phyloP scores from a whole-genome alignment of 2,797 vertebrate genomes.

The Enteromius viviparus region DNA sequence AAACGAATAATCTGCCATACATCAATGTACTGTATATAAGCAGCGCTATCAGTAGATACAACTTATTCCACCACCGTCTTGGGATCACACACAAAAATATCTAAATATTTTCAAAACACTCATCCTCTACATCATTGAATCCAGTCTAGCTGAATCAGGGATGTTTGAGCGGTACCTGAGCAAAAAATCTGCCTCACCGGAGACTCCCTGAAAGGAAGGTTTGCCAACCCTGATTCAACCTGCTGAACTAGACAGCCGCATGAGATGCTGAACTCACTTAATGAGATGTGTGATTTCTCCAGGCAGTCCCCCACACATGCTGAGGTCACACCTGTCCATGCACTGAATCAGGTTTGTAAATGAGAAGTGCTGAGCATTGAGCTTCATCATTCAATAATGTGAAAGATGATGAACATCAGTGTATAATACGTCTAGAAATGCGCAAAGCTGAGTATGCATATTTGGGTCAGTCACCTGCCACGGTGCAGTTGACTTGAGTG shows the following conservation, averaged over 20 bases:
- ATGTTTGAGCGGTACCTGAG: conserved; percentile 20
- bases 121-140: conserved; percentile 1
- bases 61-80: not conserved
- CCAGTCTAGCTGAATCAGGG: conserved; percentile 43
- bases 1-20: not conserved
- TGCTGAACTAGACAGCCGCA: conserved; percentile 42
- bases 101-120: not conserved
- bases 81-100: not conserved
- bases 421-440: conserved; percentile 8
- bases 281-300: conserved; percentile 55
- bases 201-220: conserved; percentile 23
- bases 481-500: conserved; percentile 55
- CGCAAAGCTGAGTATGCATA: not conserved
- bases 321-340: conserved; percentile 47
- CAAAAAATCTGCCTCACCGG: conserved; percentile 35
- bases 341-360: conserved; percentile 39
- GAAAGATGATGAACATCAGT: conserved; percentile 37
- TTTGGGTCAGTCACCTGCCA: conserved; percentile 49
- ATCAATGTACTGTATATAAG: not conserved
- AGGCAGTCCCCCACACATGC: conserved; percentile 44
- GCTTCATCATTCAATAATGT: conserved; percentile 36
- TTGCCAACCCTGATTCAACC: conserved; percentile 25
- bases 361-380: conserved; percentile 37
- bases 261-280: conserved; percentile 49
- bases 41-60: no score